Base-by-base conservation (phyloP, 92 coral and sea anemone species). In the Epizoanthus ramosus region DNA sequence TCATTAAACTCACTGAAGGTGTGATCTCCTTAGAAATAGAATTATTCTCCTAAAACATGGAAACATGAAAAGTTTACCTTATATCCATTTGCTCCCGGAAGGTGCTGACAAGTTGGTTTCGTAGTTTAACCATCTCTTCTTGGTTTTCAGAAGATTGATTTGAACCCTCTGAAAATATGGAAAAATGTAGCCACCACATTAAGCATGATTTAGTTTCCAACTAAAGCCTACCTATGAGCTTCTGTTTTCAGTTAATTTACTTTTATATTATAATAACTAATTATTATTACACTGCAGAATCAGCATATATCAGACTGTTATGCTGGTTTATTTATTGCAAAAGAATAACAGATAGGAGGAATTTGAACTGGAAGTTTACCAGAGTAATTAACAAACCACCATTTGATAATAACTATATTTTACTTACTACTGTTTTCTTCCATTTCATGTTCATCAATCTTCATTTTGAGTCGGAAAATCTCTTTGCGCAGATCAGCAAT, bases 11-110 rank as follows among this genome's bases (percentile, higher is more conserved):
- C 10, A 47, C 12, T 47, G 12, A 47, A 47, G 53, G 13, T 47
- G 53, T 47, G 53, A 10, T 47, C 12, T 47, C 53, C 53, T 47
- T 47, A 47, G 53, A 7, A 47, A 47, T 8, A 47, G 9, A 47
- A 45, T 45, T 1, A 47, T 8, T 47, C 12, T 47, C 53, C 53
- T 7, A 50, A 50, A 10, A 50, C 14, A 50, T 50, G 54, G 15
- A 50, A 50, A 50, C 54, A 2, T 56, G 18, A 4, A 5, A 39
- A 12, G 18, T 58, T 56, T 23, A 92, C 97, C 97, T 85, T 61
- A 93, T 93, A 28, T 93, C 98, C 98, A 93, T 93, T 80, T 93
- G 98, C 65, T 93, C 98, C 24, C 88, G 89, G 68, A 93, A 93
- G 14, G 98, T 93, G 63, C 95, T 82, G 85, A 93, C 98, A 23